These are phyloP conservation scores for Tribolium freemani DNA, from an alignment of 2,888 invertebrate genomes.

Conservation along the genomic window DNA sequence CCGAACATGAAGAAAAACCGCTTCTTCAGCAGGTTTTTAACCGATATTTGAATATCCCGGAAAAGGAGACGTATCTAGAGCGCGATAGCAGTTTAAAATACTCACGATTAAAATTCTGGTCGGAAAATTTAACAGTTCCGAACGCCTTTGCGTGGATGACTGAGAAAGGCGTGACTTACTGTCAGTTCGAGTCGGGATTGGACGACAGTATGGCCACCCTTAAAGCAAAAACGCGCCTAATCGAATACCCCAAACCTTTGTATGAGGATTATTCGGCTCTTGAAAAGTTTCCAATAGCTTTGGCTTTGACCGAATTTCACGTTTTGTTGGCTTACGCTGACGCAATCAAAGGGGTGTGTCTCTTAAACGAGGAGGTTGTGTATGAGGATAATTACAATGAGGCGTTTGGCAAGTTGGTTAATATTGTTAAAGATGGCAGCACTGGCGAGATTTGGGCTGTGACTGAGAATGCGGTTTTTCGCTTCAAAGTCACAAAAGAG, in stretches of 20 bases:
- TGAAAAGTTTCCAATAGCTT: conserved; percentile 75
- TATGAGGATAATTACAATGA: conserved; percentile 89
- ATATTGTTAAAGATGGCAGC: conserved; percentile 84
- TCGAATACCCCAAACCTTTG: conserved; percentile 64
- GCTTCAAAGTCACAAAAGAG: conserved; percentile 87
- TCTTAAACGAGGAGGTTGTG: conserved; percentile 87
- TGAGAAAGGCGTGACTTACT: conserved; percentile 85
- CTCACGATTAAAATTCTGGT: conserved; percentile 85
- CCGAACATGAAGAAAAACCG: conserved; percentile 83
- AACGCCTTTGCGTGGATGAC: conserved; percentile 91
- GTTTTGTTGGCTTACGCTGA: conserved; percentile 86
- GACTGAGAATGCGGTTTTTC: conserved; percentile 87
- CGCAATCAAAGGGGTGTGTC: conserved; percentile 86
- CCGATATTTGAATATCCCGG: conserved; percentile 80
- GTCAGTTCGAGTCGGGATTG: conserved; percentile 75
- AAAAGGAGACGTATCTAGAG: conserved; percentile 78
- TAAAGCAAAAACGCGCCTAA: conserved; percentile 68
- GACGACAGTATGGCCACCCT: conserved; percentile 70
- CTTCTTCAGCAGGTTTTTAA: conserved; percentile 85
- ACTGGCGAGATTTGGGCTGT: conserved; percentile 88
- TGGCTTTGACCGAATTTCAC: conserved; percentile 93
- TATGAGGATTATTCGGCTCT: conserved; percentile 62
- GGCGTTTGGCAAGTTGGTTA: conserved; percentile 83
- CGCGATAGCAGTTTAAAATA: conserved; percentile 77
- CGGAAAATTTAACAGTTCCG: conserved; percentile 78